Conservation (phyloP, 2,888 invertebrate species). For the Oligia strigilis region DNA sequence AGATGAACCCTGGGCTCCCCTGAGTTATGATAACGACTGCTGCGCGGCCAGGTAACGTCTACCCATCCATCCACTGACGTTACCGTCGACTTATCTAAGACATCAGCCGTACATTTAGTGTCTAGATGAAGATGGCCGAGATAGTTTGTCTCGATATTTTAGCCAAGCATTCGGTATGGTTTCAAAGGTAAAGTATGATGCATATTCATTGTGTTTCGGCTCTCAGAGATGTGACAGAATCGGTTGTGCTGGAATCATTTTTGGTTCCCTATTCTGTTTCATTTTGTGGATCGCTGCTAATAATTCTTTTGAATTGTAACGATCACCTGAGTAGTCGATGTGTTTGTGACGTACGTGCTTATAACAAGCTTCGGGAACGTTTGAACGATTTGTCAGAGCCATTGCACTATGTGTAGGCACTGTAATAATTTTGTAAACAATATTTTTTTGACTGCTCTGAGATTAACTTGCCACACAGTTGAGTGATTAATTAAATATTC, state of each 20-base stretch:
- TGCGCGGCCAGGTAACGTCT: constrained; percentile 54
- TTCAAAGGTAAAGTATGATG: constrained; percentile 40
- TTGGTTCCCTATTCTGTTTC: constrained; percentile 32
- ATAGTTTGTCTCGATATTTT: constrained; percentile 42
- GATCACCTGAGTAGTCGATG: not conserved
- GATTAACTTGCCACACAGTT: not conserved
- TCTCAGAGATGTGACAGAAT: constrained; percentile 29
- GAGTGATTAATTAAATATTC: constrained; percentile 2
- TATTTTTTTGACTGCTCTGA: not conserved
- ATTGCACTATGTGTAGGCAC: constrained; percentile 1
- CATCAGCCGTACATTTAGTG: constrained; percentile 51
- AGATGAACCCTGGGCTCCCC: constrained; percentile 70
- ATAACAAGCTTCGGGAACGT: constrained; percentile 17
- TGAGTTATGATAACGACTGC: constrained; percentile 69
- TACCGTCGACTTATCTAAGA: constrained; percentile 55
- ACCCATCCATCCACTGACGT: constrained; percentile 59
- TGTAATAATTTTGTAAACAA: not conserved
- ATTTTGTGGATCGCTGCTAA: constrained; percentile 15
- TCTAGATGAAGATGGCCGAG: constrained; percentile 49
- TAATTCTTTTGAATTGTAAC: constrained; percentile 33
- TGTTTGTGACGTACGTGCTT: constrained; percentile 17
- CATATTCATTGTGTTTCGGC: constrained; percentile 40
- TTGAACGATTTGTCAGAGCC: constrained; percentile 20
- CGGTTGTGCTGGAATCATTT: constrained; percentile 26
- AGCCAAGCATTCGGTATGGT: constrained; percentile 39